A percentile compares a stretch with the other conserved stretches of the same genome.
phyloP scores from a whole-genome alignment of 2,797 vertebrate genomes.

The Melanogrammus aeglefinus region DNA sequence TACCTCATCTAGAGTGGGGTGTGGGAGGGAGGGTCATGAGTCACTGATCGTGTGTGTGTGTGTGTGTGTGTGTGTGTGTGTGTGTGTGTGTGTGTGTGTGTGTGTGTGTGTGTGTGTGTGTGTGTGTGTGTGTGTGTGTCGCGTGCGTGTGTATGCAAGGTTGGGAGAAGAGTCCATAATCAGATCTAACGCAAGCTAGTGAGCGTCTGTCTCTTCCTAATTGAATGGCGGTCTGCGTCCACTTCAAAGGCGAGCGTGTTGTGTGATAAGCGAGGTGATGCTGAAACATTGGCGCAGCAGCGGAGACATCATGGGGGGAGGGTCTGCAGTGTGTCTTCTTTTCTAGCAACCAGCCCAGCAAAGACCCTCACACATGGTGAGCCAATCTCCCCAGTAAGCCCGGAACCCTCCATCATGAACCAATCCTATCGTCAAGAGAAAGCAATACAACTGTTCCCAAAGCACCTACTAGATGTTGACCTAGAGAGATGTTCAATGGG shows the following conservation, averaged over 20 bases:
- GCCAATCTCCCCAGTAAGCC: constrained; percentile 31
- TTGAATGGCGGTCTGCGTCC: constrained; percentile 65
- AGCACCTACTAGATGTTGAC: background rate
- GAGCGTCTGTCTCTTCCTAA: constrained; percentile 46
- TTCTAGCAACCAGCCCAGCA: constrained; percentile 26
- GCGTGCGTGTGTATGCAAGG: background rate
- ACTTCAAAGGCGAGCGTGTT: constrained; percentile 71
- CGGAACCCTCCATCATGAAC: constrained; percentile 12
- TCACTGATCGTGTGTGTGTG: constrained; percentile 25
- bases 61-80: constrained; percentile 21
- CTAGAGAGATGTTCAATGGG: background rate
- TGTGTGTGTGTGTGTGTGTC: constrained; percentile 26
- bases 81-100: constrained; percentile 30
- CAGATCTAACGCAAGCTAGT: constrained; percentile 63
- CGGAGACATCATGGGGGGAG: constrained; percentile 41
- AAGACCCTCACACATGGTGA: constrained; percentile 24
- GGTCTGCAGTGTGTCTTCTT: constrained; percentile 30
- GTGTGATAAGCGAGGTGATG: constrained; percentile 64
- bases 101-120: constrained; percentile 20
- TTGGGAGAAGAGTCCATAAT: constrained; percentile 53
- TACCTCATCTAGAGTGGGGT: constrained; percentile 39
- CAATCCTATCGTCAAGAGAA: background rate
- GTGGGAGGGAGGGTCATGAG: background rate
- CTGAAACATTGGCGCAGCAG: constrained; percentile 53
- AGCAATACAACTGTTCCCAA: background rate